These are phyloP conservation scores for Holothuria scabra DNA, from an alignment of 53 echinoderm and acorn worm species.

Conservation along the genomic window DNA sequence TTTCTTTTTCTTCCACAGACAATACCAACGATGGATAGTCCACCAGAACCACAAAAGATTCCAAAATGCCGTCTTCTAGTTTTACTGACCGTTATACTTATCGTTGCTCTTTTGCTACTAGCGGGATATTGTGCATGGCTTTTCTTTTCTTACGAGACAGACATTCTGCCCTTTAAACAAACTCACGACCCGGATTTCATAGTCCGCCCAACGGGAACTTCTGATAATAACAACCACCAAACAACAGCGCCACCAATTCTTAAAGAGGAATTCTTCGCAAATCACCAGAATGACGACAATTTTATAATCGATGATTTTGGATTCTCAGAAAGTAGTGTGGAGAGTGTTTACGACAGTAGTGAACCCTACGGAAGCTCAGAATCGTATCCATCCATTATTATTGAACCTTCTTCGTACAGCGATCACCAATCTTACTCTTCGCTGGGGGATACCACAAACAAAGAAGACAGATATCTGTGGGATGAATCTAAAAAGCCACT, in stretches of 20 bases:
- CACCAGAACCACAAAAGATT: slow-evolving; percentile 29
- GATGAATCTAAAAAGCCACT: neutral
- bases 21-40: slow-evolving; percentile 36
- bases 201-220: too few relatives aligned
- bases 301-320: too few relatives aligned
- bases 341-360: slow-evolving; percentile 33
- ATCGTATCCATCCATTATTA: neutral
- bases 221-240: too few relatives aligned
- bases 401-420: neutral
- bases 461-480: neutral
- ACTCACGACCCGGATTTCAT: too few relatives aligned
- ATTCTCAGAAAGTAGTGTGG: neutral
- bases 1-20: neutral
- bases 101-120: neutral
- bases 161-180: neutral
- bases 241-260: too few relatives aligned
- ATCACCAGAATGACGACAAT: too few relatives aligned
- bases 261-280: too few relatives aligned
- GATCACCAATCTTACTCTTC: neutral
- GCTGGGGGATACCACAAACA: neutral
- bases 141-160: slow-evolving; percentile 14
- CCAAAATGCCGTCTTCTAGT: slow-evolving; percentile 31
- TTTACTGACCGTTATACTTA: neutral
- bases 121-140: slow-evolving; percentile 42
- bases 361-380: slow-evolving; percentile 17